Evolutionary conservation across 1,140 invertebrate species (phyloP), one percentile per base, ranked within the genome.

Genomic region (Lucilia cuprina): DNA sequence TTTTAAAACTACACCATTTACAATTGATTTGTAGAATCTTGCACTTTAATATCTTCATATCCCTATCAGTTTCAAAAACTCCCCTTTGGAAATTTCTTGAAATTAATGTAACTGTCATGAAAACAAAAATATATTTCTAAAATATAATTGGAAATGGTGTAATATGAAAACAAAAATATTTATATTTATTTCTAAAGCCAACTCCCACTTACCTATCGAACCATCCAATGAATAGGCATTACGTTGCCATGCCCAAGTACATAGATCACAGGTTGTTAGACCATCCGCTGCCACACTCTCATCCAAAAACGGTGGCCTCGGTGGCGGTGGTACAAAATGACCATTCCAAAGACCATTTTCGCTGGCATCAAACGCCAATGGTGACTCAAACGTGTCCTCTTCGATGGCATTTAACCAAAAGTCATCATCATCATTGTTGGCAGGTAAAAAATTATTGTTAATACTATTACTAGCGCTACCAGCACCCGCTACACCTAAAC

Each of bases 211-310:
- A 90, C 89, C 89, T 85, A 90, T 89, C 86, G 89, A 90, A 86
- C 89, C 89, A 49, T 90, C 89, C 85, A 90, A 84, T 80, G 89
- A 91, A 87, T 89, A 90, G 88, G 88, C 89, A 90, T 90, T 91
- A 75, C 88, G 88, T 85, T 89, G 89, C 89, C 89, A 91, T 86
- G 94, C 94, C 94, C 94, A 95, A 83, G 94, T 93, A 88, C 94
- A 95, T 74, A 95, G 92, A 92, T 95, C 94, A 91, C 94, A 95
- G 87, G 94, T 95, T 86, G 94, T 95, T 84, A 95, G 92, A 77
- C 94, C 94, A 89, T 95, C 94, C 77, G 94, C 92, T 83, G 91
- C 91, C 86, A 94, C 91, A 84, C 93, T 93, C 86, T 94, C 94
- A 85, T 94, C 93, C 75, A 94, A 91, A 89, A 93, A 94, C 77